These are phyloP conservation scores for Ennomos quercinarius DNA, from an alignment of 2,888 invertebrate genomes.

Conservation along the genomic window DNA sequence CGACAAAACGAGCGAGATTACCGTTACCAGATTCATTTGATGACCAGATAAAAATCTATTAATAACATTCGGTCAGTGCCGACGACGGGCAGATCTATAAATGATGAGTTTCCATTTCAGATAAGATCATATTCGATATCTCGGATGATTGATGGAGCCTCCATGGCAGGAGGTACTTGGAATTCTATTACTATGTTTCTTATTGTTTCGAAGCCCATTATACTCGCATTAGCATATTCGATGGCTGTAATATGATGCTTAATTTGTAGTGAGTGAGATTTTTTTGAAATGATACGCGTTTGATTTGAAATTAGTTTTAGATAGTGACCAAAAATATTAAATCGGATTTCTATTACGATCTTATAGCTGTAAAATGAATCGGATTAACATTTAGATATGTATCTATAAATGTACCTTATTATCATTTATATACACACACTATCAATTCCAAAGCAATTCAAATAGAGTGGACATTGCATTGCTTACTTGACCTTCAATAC, in stretches of 20 bases:
- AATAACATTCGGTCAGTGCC: constrained; percentile 81
- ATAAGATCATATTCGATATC: constrained; percentile 81
- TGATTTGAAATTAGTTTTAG: constrained; percentile 30
- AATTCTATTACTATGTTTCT: constrained; percentile 76
- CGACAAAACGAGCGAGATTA: constrained; percentile 76
- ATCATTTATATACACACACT: no score
- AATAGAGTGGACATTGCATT: no score
- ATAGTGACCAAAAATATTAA: constrained; percentile 8
- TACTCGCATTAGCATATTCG: constrained; percentile 75
- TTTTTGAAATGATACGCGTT: constrained; percentile 29
- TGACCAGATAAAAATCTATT: constrained; percentile 83
- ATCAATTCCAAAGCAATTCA: no score
- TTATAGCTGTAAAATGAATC: not conserved
- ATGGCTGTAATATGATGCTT: constrained; percentile 49
- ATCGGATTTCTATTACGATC: not conserved
- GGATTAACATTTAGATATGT: constrained; percentile 7
- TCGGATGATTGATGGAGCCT: constrained; percentile 77
- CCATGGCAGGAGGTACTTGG: constrained; percentile 60
- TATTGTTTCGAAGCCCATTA: constrained; percentile 78
- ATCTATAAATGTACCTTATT: no score
- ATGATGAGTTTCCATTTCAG: constrained; percentile 84
- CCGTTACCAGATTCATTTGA: constrained; percentile 80
- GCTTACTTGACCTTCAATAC: no score
- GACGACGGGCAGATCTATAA: constrained; percentile 82
- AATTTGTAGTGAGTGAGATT: constrained; percentile 42